phyloP scores from a whole-genome alignment of 2,888 invertebrate genomes.

The Eumerus sabulonum region DNA sequence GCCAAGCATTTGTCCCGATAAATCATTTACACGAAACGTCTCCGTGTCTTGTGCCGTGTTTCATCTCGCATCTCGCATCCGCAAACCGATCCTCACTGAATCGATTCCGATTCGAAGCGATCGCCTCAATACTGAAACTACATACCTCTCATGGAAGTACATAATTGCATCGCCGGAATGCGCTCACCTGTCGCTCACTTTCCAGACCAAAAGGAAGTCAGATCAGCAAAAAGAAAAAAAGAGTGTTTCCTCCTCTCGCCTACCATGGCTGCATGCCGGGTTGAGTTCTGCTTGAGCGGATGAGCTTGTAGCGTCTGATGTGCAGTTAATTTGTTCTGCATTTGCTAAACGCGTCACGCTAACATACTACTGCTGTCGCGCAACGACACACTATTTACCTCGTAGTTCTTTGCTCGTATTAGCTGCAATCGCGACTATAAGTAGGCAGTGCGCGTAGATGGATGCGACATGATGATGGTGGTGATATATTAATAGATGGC shows the following conservation, averaged over 20 bases:
- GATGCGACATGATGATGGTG: conserved; percentile 66
- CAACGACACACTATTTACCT: no score
- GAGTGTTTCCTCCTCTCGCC: background rate
- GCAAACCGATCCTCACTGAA: no score
- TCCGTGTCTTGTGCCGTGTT: background rate
- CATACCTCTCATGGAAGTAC: conserved; percentile 47
- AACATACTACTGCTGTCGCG: conserved; percentile 41
- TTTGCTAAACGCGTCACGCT: conserved; percentile 68
- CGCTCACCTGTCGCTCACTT: conserved; percentile 60
- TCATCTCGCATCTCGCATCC: no score
- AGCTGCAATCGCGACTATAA: conserved; percentile 60
- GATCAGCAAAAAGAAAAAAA: conserved; percentile 1
- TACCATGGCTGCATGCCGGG: conserved; percentile 39
- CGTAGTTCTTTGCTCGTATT: conserved; percentile 13
- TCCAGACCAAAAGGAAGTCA: conserved; percentile 35
- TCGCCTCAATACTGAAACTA: conserved; percentile 47
- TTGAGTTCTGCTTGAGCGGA: conserved; percentile 58
- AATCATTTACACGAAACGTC: conserved; percentile 58
- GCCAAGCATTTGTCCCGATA: conserved; percentile 71
- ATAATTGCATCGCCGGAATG: conserved; percentile 59
- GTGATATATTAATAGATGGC: conserved; percentile 69
- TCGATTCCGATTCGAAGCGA: no score
- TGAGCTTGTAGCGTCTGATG: conserved; percentile 65
- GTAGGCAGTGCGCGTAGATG: conserved; percentile 35
- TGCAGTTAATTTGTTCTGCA: conserved; percentile 68